Percentiles rank a stretch among this genome's conserved stretches.
These are phyloP conservation scores for Onychomys leucogaster DNA, from an alignment of 2,797 vertebrate genomes.

Conservation along the genomic window DNA sequence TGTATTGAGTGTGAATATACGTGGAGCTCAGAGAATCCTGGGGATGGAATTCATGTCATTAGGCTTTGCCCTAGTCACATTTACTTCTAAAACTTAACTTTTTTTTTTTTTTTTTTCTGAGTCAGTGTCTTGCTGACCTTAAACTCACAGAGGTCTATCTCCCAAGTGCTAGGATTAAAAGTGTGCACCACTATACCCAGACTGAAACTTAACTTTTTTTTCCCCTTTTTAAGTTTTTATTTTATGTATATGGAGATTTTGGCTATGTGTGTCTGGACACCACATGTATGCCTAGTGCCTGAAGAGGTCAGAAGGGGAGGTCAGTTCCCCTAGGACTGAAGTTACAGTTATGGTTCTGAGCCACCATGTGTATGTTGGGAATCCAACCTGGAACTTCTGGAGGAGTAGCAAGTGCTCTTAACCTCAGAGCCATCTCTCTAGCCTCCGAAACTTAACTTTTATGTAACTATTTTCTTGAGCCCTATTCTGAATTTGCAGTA, in stretches of 20 bases:
- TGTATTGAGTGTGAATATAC: background rate
- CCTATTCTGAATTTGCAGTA: slow-evolving; percentile 33
- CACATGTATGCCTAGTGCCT: background rate
- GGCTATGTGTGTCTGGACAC: background rate
- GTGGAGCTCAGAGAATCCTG: background rate
- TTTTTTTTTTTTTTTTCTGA: background rate
- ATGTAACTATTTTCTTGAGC: slow-evolving; percentile 29
- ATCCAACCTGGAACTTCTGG: background rate
- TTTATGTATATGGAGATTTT: background rate
- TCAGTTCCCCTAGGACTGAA: no score
- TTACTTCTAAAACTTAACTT: background rate
- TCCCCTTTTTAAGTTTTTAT: background rate
- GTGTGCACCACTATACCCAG: background rate
- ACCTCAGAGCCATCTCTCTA: background rate
- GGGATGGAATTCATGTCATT: background rate
- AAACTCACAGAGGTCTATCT: background rate
- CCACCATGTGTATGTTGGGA: background rate
- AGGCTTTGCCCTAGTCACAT: background rate
- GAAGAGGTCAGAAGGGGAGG: background rate
- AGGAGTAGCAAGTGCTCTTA: background rate
- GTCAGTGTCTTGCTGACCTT: background rate
- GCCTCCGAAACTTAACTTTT: background rate
- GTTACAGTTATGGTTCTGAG: background rate
- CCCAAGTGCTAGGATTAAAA: background rate
- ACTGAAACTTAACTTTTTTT: background rate